phyloP scores from a whole-genome alignment of 2,113 vertebrate genomes.

The Calypte anna region DNA sequence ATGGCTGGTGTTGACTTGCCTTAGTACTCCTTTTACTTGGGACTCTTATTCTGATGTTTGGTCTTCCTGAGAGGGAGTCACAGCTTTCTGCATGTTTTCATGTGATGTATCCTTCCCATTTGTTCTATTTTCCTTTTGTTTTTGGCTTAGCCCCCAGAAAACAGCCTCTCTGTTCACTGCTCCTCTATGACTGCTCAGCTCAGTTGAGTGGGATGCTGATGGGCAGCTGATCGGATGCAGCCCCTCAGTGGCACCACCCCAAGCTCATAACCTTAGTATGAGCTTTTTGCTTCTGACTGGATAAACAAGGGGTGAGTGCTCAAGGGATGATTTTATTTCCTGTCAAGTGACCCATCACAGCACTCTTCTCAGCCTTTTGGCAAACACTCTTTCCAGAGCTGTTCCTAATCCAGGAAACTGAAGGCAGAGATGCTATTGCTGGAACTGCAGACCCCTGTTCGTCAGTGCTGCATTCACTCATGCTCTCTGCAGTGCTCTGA shows the following conservation, averaged over 20 bases:
- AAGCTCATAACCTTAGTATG: background rate
- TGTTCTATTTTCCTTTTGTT: background rate
- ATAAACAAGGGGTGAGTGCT: background rate
- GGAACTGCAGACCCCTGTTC: accelerated
- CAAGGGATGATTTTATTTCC: background rate
- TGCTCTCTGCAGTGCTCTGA: background rate
- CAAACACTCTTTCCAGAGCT: background rate
- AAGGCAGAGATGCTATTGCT: background rate
- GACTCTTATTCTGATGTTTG: background rate
- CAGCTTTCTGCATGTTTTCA: constrained; percentile 1
- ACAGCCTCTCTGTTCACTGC: background rate
- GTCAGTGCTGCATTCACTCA: background rate
- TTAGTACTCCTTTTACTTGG: background rate
- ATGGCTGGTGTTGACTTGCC: background rate
- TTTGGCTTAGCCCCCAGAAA: background rate
- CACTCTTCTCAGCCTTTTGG: background rate
- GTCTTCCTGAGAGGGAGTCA: background rate
- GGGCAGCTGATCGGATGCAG: background rate
- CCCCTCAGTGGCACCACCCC: background rate
- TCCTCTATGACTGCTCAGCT: background rate
- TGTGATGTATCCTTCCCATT: background rate
- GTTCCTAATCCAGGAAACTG: background rate
- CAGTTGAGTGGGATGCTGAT: background rate
- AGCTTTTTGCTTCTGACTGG: background rate
- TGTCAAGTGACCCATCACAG: background rate